Base-by-base conservation (phyloP, 2,797 vertebrate species). In the Allobates femoralis region DNA sequence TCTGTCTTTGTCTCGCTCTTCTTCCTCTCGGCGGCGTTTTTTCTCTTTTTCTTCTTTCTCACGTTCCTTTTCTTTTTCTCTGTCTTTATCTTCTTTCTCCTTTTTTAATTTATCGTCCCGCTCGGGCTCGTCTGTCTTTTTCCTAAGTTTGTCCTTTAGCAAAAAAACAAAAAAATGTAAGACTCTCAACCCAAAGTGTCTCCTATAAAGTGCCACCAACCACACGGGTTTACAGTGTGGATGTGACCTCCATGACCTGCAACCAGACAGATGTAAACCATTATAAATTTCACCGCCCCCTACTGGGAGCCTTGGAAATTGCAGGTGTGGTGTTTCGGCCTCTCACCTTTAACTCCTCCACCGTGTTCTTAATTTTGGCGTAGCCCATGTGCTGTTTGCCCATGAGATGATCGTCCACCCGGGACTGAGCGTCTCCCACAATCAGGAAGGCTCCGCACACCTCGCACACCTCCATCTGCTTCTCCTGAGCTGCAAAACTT, bases 311-410 rank as follows among this genome's bases (percentile, higher is more conserved):
- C n/a, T n/a, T n/a, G n/a, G n/a, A n/a, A n/a, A n/a, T n/a, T n/a
- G n/a, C n/a, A n/a, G n/a, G n/a, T n/a, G n/a, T n/a, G n/a, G n/a
- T n/a, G n/a, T n/a, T n/a, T n/a, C n/a, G 18, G 28, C 5, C 30
- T 7, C 3, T 85, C 62, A n/a, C 79, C 11, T 84, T 66, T 41
- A 99, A 95, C 90, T 99, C 98, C 93, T 99, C 98, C 82, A 99
- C 98, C n/a, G 98, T 99, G 86, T 97, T 96, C 93, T 99, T 99
- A 92, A 99, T 99, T 94, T 99, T 99, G 90, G 98, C 98, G 56
- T 99, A 99, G 90, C 98, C 98, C 98, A 99, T 99, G 93, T 99
- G 98, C 88, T 99, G 98, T 89, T 99, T 99, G 88, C 98, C 98
- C 98, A 99, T 99, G 91, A 99, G 94, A 91, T 99, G 98, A 91